These are phyloP conservation scores for Ptychadena robeensis DNA, from an alignment of 2,797 vertebrate genomes.

Conservation along the genomic window DNA sequence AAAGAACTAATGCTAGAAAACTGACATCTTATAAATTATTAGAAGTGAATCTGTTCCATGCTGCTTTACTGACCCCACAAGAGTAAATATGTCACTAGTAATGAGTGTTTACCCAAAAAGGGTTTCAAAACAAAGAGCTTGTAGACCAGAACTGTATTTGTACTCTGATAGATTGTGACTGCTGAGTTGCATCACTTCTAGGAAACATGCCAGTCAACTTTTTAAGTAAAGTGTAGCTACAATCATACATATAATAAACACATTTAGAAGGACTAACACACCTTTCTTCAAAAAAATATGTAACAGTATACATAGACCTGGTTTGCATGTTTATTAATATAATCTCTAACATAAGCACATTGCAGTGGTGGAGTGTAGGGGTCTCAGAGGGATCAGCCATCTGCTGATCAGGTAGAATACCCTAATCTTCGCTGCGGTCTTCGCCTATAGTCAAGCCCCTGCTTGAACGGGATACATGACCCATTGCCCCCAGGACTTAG, in stretches of 20 bases:
- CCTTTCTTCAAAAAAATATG: background rate
- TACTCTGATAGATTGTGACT: conserved; percentile 24
- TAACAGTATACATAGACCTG: too few relatives aligned
- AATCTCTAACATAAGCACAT: too few relatives aligned
- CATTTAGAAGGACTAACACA: background rate
- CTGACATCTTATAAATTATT: conserved; percentile 82
- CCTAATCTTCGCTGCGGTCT: too few relatives aligned
- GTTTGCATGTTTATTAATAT: too few relatives aligned
- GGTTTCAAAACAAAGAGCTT: conserved; percentile 12
- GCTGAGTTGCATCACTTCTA: conserved; percentile 23
- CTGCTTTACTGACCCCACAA: conserved; percentile 69
- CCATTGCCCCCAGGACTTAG: too few relatives aligned
- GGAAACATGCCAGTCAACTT: conserved; percentile 36
- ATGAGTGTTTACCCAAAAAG: conserved; percentile 45
- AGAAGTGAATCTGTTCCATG: conserved; percentile 76
- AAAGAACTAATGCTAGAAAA: conserved; percentile 69
- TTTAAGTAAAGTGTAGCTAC: background rate
- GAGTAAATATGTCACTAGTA: conserved; percentile 61
- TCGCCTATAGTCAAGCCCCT: too few relatives aligned
- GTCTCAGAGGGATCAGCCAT: too few relatives aligned
- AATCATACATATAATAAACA: background rate
- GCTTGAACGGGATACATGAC: too few relatives aligned
- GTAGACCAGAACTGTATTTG: conserved; percentile 10
- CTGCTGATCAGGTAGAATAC: too few relatives aligned
- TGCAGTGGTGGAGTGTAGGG: too few relatives aligned